Evolutionary conservation across 2,797 vertebrate genomes (phyloP).

Genomic region (Helostoma temminkii): DNA sequence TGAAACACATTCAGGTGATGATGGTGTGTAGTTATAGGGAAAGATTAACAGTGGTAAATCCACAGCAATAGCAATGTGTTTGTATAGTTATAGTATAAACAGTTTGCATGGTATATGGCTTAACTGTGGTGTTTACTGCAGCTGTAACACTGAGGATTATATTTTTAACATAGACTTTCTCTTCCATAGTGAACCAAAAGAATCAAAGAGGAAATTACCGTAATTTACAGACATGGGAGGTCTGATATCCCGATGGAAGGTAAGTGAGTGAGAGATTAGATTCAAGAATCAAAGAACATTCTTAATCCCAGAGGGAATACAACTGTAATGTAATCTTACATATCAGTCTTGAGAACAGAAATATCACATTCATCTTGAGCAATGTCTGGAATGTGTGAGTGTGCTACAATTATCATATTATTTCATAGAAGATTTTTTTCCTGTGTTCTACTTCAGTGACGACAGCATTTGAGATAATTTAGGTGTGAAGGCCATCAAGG

Average conservation of each 20-base stretch:
- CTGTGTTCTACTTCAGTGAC: neutral
- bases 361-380: no score
- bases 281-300: neutral
- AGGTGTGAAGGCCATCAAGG: neutral
- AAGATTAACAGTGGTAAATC: no score
- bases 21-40: no score
- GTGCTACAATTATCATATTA: no score
- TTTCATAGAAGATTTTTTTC: neutral
- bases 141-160: neutral
- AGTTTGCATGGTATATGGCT: neutral
- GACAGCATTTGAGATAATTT: neutral
- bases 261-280: conserved; percentile 71
- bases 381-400: no score
- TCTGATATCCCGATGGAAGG: conserved; percentile 93
- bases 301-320: no score
- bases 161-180: conserved; percentile 11
- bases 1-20: accelerated
- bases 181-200: conserved; percentile 49
- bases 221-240: conserved; percentile 87
- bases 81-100: conserved; percentile 10
- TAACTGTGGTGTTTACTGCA: neutral
- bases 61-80: conserved; percentile 1
- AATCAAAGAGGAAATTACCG: conserved; percentile 2
- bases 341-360: no score
- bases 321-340: no score